Conservation (phyloP, 2,113 vertebrate genomes). For the Pica pica region DNA sequence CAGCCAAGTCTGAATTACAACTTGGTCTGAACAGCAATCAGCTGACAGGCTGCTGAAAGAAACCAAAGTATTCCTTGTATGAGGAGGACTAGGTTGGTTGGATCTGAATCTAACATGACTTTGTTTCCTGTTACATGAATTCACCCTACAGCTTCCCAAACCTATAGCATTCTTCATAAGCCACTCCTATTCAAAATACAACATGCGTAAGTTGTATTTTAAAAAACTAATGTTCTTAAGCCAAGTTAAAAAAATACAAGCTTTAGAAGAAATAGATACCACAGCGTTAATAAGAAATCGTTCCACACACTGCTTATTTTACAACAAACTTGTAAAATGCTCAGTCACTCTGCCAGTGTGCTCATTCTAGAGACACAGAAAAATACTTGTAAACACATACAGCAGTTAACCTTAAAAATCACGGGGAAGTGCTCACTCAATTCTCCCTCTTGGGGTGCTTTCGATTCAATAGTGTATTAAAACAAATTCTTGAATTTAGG, state of each 20-base stretch:
- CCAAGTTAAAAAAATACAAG: neutral
- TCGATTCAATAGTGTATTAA: neutral
- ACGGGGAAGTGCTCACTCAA: neutral
- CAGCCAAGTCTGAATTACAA: neutral
- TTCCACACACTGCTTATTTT: neutral
- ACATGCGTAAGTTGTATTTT: neutral
- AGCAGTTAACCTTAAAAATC: neutral
- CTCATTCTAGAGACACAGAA: neutral
- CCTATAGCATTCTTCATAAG: neutral
- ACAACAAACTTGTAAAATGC: neutral
- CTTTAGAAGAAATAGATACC: neutral
- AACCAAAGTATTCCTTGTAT: neutral
- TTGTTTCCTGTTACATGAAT: neutral
- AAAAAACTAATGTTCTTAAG: neutral
- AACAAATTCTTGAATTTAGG: neutral
- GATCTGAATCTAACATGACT: neutral
- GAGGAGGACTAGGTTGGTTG: neutral
- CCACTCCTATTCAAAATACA: neutral
- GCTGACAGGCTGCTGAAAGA: neutral
- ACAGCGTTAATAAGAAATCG: rapidly evolving
- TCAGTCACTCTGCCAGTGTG: neutral
- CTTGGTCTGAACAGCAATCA: neutral
- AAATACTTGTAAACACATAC: neutral
- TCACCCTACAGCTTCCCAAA: neutral
- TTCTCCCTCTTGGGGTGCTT: neutral